These are phyloP conservation scores for Rhinella marina DNA, from an alignment of 2,797 vertebrate genomes.

Conservation along the genomic window DNA sequence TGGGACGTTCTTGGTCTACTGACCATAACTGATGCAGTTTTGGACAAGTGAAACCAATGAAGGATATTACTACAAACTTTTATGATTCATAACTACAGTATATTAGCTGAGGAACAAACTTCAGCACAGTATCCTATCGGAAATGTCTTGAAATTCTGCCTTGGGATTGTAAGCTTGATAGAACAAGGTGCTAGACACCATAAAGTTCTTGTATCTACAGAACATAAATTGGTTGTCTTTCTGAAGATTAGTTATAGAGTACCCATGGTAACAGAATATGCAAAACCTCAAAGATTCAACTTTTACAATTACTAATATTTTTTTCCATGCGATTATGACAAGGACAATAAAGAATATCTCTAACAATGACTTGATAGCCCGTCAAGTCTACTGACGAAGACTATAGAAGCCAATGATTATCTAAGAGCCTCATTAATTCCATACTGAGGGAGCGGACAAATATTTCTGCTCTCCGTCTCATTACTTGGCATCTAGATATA, in stretches of 20 bases:
- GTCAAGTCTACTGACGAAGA: not conserved
- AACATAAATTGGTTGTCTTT: not conserved
- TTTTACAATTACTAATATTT: not conserved
- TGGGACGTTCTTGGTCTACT: too few relatives aligned
- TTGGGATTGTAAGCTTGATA: too few relatives aligned
- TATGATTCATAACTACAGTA: too few relatives aligned
- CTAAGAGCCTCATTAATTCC: not conserved
- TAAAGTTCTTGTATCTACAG: not conserved
- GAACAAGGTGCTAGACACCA: not conserved
- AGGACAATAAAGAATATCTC: not conserved
- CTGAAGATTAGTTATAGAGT: not conserved
- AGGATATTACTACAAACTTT: too few relatives aligned
- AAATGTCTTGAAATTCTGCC: too few relatives aligned
- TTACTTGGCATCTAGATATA: not conserved
- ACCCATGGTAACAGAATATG: not conserved
- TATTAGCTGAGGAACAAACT: too few relatives aligned
- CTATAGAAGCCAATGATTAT: too few relatives aligned
- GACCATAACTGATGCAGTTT: too few relatives aligned
- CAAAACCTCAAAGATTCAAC: not conserved
- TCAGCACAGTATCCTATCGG: too few relatives aligned
- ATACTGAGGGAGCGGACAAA: not conserved
- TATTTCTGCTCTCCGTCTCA: not conserved
- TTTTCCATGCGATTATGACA: too few relatives aligned
- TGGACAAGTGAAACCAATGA: too few relatives aligned
- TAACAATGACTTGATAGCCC: not conserved